phyloP scores from a whole-genome alignment of 2,797 vertebrate species.

The Okamejei kenojei region DNA sequence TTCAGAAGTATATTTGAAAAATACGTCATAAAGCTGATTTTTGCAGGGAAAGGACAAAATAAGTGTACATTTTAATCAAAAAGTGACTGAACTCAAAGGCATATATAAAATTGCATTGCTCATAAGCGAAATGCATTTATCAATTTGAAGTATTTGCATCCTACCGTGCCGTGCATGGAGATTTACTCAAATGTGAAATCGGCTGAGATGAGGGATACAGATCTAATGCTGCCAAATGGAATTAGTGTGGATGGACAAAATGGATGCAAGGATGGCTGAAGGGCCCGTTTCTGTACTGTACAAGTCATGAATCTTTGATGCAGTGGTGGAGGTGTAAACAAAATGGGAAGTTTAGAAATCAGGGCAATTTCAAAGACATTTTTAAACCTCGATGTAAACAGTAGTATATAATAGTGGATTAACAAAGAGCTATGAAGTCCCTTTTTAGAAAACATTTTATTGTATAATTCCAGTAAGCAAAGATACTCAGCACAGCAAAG shows the following conservation, averaged over 20 bases:
- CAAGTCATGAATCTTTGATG: no score
- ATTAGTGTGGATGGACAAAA: no score
- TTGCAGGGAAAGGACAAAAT: not conserved
- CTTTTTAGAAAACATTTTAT: constrained; percentile 67
- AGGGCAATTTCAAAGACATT: not conserved
- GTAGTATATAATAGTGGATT: not conserved
- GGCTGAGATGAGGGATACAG: no score
- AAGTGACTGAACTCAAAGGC: not conserved
- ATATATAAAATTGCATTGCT: not conserved
- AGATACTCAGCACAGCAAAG: constrained; percentile 78
- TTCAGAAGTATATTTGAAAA: not conserved
- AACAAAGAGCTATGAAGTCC: not conserved
- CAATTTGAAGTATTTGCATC: not conserved
- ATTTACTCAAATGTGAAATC: not conserved
- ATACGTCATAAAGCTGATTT: not conserved
- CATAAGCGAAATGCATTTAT: not conserved
- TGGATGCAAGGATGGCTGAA: no score
- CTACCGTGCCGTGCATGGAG: not conserved
- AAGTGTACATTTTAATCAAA: not conserved
- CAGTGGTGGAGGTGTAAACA: no score
- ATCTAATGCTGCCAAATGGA: no score
- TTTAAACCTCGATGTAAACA: not conserved
- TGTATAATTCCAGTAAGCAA: constrained; percentile 89
- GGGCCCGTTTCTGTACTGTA: no score
- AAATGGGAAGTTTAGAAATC: no score